Percentiles rank a stretch among this genome's conserved stretches.
These are phyloP conservation scores for Neolamprologus caudopunctatus DNA, from an alignment of 2,113 vertebrate species.

Conservation along the genomic window DNA sequence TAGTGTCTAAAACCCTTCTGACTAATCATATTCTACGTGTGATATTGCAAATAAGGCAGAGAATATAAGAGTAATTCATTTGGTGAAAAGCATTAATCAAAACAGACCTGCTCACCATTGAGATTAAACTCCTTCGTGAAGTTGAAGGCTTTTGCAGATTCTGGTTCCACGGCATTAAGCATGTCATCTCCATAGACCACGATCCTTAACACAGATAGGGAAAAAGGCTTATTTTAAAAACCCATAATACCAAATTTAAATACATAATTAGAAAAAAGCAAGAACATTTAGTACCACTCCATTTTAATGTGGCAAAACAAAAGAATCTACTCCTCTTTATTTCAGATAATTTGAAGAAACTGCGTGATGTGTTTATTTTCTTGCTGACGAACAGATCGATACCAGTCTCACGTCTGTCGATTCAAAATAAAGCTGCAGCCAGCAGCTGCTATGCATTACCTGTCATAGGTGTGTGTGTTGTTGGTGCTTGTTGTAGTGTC, in stretches of 20 bases:
- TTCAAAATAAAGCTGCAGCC: background rate
- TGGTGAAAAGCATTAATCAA: background rate
- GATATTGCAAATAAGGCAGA: background rate
- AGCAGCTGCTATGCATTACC: background rate
- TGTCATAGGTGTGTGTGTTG: constrained; percentile 65
- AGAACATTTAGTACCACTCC: background rate
- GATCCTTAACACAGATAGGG: constrained; percentile 60
- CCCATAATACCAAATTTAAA: background rate
- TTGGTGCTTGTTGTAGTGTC: constrained; percentile 57
- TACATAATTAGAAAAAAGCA: background rate
- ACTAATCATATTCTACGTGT: background rate
- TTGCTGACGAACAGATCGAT: background rate
- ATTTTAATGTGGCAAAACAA: background rate
- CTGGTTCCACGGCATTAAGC: constrained; percentile 40
- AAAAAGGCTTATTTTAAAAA: background rate
- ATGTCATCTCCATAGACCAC: constrained; percentile 73
- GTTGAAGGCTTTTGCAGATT: constrained; percentile 74
- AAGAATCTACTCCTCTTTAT: background rate
- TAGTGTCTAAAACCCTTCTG: background rate
- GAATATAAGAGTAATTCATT: background rate
- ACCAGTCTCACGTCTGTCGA: background rate
- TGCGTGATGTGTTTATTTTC: background rate
- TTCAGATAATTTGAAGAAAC: background rate
- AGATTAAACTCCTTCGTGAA: constrained; percentile 69
- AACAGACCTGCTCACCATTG: constrained; percentile 49